Conservation (phyloP, 2,113 vertebrate genomes). For the Craseonycteris thonglongyai region DNA sequence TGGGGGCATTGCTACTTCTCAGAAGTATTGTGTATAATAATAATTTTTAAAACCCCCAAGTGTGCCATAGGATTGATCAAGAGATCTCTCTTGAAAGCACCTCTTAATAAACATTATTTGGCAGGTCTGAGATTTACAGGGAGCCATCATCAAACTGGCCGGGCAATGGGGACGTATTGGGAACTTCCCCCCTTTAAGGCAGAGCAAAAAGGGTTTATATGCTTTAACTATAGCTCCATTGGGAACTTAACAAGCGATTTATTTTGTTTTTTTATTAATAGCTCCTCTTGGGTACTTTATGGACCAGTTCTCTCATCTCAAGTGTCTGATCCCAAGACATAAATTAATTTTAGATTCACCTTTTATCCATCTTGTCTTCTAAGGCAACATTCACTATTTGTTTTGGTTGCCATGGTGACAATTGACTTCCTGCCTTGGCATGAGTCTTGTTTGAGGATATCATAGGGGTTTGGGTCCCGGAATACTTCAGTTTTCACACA, state of each 20-base stretch:
- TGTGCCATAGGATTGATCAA: slow-evolving; percentile 33
- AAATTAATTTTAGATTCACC: slow-evolving; percentile 81
- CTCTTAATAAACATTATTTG: slow-evolving; percentile 61
- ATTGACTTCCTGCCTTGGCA: slow-evolving; percentile 76
- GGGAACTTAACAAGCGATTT: slow-evolving; percentile 63
- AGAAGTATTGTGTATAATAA: slow-evolving; percentile 57
- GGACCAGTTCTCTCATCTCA: slow-evolving; percentile 77
- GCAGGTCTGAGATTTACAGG: slow-evolving; percentile 58
- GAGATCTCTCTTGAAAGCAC: slow-evolving; percentile 41
- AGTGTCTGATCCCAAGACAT: slow-evolving; percentile 77
- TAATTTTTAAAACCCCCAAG: slow-evolving; percentile 42
- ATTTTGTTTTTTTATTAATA: slow-evolving; percentile 75
- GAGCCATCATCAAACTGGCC: slow-evolving; percentile 46
- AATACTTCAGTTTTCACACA: slow-evolving; percentile 77
- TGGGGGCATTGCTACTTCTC: slow-evolving; percentile 34
- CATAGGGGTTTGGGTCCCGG: slow-evolving; percentile 66
- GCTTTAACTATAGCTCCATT: slow-evolving; percentile 49
- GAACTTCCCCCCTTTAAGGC: slow-evolving; percentile 48
- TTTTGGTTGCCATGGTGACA: slow-evolving; percentile 81
- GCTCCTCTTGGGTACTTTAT: slow-evolving; percentile 75
- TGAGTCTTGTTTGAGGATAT: slow-evolving; percentile 74
- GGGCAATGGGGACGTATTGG: slow-evolving; percentile 60
- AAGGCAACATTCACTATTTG: slow-evolving; percentile 79
- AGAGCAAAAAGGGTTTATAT: slow-evolving; percentile 64
- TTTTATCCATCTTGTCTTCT: slow-evolving; percentile 77